Conservation (phyloP, 2,888 invertebrate genomes). For the Crocallis elinguaria region DNA sequence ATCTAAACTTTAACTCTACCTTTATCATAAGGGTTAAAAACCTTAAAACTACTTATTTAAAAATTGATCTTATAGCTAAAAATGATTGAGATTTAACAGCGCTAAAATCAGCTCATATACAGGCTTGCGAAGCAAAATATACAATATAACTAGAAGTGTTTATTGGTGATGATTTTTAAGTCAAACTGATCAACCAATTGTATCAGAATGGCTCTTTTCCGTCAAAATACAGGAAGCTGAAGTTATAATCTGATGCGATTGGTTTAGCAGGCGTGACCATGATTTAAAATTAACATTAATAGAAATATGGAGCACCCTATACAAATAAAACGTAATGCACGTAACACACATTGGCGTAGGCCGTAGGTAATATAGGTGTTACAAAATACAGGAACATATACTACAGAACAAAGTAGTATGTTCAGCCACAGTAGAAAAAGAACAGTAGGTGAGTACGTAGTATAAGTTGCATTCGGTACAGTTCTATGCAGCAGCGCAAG, state of each 20-base stretch:
- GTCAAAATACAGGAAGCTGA: no score
- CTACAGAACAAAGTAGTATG: no score
- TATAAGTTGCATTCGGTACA: no score
- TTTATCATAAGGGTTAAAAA: slow-evolving; percentile 10
- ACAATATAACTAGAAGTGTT: slow-evolving; percentile 1
- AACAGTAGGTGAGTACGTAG: no score
- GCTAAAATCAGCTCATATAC: slow-evolving; percentile 3
- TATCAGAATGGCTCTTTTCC: no score
- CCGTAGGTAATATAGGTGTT: neutral
- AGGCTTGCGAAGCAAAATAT: slow-evolving; percentile 8
- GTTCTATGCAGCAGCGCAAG: no score
- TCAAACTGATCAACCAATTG: no score
- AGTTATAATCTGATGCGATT: no score
- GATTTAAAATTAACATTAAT: neutral
- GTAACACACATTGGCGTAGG: neutral
- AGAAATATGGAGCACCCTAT: slow-evolving; percentile 29
- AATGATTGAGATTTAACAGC: slow-evolving; percentile 1
- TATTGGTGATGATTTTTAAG: no score
- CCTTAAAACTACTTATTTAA: neutral
- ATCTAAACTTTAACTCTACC: slow-evolving; percentile 38
- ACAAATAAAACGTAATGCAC: slow-evolving; percentile 30
- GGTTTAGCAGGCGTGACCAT: no score
- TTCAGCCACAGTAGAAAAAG: no score
- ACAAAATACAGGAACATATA: no score
- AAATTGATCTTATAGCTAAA: neutral